Base-by-base conservation (phyloP, 2,888 invertebrate species). In the Polydrusus cervinus region DNA sequence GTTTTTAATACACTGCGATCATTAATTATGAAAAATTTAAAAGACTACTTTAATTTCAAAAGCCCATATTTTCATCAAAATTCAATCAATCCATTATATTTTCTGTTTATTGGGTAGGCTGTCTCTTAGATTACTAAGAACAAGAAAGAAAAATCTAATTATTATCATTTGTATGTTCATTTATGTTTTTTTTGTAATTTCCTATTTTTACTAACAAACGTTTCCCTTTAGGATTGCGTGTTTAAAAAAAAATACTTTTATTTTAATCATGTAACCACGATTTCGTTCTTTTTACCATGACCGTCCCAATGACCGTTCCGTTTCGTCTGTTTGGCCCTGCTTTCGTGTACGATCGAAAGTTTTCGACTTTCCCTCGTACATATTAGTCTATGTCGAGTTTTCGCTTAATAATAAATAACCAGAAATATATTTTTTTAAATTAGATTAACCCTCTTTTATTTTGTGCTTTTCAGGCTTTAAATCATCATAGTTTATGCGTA, bases 281-380 rank as follows among this genome's bases (percentile, higher is more conserved):
- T 51, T 51, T 13, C 18, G 9, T 51, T 51, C 20, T 47, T 2
- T 34, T 38, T 16, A 14, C 30, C 57, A 57, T 57, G 38, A 10
- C 34, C 49, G 66, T 64, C 55, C 49, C 55, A 40, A 64, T 71
- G 70, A 79, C 78, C 81, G 80, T 82, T 78, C 80, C 79, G 82
- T 82, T 76, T 80, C 79, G 79, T 79, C 71, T 80, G 77, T 80
- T 78, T 76, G 78, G 80, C 79, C 79, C 81, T 78, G 80, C 76
- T 76, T 76, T 45, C 38, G 55, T 72, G 76, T 76, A 65, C 72
- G 45, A 61, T 30, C 62, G 68, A 45, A 71, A 71, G 60, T 62
- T 53, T 51, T 11, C 14, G 20, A 61, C 65, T 67, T 67, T 75
- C 71, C 67, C 47, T 47, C 75, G 75, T 71, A 75, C 75, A 71